phyloP scores from a whole-genome alignment of 2,888 invertebrate species.

The Ophion slaviceki region DNA sequence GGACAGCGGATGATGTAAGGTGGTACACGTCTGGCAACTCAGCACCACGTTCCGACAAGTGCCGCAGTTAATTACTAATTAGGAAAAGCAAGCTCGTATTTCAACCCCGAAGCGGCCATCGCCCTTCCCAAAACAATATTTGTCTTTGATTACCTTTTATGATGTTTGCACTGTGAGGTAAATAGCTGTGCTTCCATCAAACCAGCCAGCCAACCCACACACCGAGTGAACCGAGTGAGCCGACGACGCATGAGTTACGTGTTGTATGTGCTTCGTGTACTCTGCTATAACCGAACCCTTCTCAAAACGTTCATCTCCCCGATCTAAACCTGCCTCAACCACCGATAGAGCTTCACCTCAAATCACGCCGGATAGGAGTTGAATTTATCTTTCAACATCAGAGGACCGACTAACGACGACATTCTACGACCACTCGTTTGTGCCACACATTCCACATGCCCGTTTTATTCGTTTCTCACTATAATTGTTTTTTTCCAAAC shows the following conservation, averaged over 20 bases:
- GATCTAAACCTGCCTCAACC: slow-evolving; percentile 15
- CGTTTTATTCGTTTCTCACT: slow-evolving; percentile 6
- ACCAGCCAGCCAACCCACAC: slow-evolving; percentile 38
- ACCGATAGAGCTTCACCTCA: slow-evolving; percentile 2
- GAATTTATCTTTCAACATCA: slow-evolving; percentile 59
- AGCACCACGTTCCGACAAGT: slow-evolving; percentile 37
- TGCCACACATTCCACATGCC: not conserved
- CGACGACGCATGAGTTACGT: slow-evolving; percentile 47
- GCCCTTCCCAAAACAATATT: slow-evolving; percentile 72
- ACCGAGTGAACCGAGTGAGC: slow-evolving; percentile 35
- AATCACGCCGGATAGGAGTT: slow-evolving; percentile 56
- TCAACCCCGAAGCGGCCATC: slow-evolving; percentile 69
- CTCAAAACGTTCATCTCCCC: slow-evolving; percentile 43
- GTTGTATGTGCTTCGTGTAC: slow-evolving; percentile 52
- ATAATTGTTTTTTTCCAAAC: not conserved
- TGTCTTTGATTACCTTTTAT: slow-evolving; percentile 76
- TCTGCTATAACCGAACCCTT: slow-evolving; percentile 43
- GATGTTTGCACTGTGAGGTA: slow-evolving; percentile 71
- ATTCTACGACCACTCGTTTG: slow-evolving; percentile 22
- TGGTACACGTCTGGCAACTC: not conserved
- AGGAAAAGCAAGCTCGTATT: slow-evolving; percentile 72
- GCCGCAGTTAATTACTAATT: slow-evolving; percentile 73
- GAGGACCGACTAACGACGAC: slow-evolving; percentile 34
- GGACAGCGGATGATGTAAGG: not conserved
- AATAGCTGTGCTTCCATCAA: slow-evolving; percentile 67